These are phyloP conservation scores for Lucifuga dentata DNA, from an alignment of 2,113 vertebrate species.

Conservation along the genomic window DNA sequence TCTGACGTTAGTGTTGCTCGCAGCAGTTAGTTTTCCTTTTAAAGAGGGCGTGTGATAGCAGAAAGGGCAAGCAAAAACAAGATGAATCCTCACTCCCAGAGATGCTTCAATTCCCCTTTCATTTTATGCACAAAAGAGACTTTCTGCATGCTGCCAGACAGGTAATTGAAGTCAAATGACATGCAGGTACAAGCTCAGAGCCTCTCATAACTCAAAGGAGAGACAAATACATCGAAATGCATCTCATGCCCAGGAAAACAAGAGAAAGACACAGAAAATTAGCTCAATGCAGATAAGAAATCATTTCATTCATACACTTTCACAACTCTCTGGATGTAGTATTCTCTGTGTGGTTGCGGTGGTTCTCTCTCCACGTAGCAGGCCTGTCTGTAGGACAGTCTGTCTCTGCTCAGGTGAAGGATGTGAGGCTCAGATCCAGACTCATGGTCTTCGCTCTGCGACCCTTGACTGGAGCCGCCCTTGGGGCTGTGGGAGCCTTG, in stretches of 20 bases:
- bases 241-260: neutral
- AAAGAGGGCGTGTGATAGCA: neutral
- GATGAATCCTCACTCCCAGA: neutral
- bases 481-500: slow-evolving; percentile 33
- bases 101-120: slow-evolving; percentile 1
- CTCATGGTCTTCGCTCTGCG: slow-evolving; percentile 51
- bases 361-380: slow-evolving; percentile 42
- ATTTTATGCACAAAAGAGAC: slow-evolving; percentile 4
- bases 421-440: neutral
- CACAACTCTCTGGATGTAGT: slow-evolving; percentile 52
- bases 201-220: neutral
- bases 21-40: neutral
- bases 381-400: slow-evolving; percentile 54
- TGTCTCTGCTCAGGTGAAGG: slow-evolving; percentile 53
- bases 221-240: neutral
- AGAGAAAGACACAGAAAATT: neutral
- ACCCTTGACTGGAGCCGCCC: slow-evolving; percentile 52
- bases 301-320: slow-evolving; percentile 61
- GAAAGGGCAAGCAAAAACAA: slow-evolving; percentile 46
- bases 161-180: slow-evolving; percentile 13
- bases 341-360: slow-evolving; percentile 13
- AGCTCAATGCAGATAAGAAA: too few species aligned
- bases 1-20: too few species aligned
- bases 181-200: slow-evolving; percentile 42
- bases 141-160: slow-evolving; percentile 27